phyloP scores from a whole-genome alignment of 2,113 vertebrate species.

The Cyprinodon brontotheroides region DNA sequence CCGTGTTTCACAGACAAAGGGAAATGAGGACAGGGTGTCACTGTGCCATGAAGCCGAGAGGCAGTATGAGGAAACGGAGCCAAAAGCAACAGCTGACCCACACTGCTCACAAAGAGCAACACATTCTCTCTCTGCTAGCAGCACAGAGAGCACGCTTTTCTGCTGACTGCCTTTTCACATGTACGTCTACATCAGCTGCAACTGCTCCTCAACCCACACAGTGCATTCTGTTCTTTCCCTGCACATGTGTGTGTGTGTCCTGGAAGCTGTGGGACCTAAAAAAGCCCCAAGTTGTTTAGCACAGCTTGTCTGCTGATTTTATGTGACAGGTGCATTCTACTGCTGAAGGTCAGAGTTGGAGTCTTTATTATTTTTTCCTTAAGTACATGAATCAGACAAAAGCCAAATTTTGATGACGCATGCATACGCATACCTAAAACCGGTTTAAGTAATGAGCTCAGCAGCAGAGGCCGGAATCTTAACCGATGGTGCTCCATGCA shows the following conservation, averaged over 20 bases:
- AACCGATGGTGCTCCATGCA: constrained; percentile 34
- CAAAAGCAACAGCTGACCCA: constrained; percentile 68
- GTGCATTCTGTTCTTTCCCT: constrained; percentile 13
- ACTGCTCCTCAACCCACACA: constrained; percentile 14
- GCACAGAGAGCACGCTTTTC: constrained; percentile 10
- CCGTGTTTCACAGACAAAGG: constrained; percentile 7
- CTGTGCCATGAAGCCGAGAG: constrained; percentile 48
- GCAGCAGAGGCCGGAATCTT: not conserved
- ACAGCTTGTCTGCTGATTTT: constrained; percentile 29
- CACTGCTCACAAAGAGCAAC: constrained; percentile 46
- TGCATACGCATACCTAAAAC: not conserved
- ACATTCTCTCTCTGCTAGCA: constrained; percentile 20
- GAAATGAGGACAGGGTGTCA: constrained; percentile 48
- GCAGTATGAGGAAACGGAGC: constrained; percentile 41
- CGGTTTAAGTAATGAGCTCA: constrained; percentile 7
- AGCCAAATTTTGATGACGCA: constrained; percentile 3
- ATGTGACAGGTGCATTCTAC: constrained; percentile 65
- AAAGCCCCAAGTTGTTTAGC: constrained; percentile 48
- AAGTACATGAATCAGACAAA: constrained; percentile 46
- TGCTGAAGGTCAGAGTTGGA: constrained; percentile 8
- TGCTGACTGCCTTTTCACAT: constrained; percentile 22
- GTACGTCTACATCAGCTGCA: constrained; percentile 34
- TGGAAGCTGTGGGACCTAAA: constrained; percentile 17
- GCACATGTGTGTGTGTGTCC: constrained; percentile 17
- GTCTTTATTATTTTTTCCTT: constrained; percentile 25